Conservation (phyloP, 2,888 invertebrate species). For the Arrhopalites spinosus region DNA sequence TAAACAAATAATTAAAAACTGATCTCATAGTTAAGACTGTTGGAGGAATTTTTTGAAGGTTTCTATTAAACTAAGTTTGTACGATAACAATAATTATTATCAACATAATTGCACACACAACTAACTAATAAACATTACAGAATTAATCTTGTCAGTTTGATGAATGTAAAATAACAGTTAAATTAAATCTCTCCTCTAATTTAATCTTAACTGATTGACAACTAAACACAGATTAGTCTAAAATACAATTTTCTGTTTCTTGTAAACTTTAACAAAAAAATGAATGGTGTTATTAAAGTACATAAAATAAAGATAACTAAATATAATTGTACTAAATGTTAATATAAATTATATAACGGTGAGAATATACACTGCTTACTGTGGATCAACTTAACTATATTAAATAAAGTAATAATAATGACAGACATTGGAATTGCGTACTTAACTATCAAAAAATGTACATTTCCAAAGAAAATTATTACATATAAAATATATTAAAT, state of each 20-base stretch:
- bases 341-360: neutral
- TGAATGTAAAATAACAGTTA: too few relatives aligned
- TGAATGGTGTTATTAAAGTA: neutral
- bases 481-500: neutral
- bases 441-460: slow-evolving; percentile 41
- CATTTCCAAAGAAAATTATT: slow-evolving; percentile 32
- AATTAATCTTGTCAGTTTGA: too few relatives aligned
- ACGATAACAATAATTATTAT: neutral
- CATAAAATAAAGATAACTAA: neutral
- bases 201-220: too few relatives aligned
- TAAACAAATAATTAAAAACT: neutral
- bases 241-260: too few relatives aligned
- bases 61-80: neutral
- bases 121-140: too few relatives aligned
- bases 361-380: neutral
- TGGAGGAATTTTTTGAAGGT: neutral
- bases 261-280: too few relatives aligned
- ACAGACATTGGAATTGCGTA: slow-evolving; percentile 37
- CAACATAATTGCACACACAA: neutral
- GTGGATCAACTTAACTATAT: slow-evolving; percentile 6
- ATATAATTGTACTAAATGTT: neutral
- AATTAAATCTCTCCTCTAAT: too few relatives aligned
- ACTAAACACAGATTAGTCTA: too few relatives aligned
- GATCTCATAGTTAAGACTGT: slow-evolving; percentile 20
- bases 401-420: neutral